A percentile compares a stretch with the other conserved stretches of the same genome.
These are phyloP conservation scores for Tangachromis dhanisi DNA, from an alignment of 2,113 vertebrate species.

Conservation along the genomic window DNA sequence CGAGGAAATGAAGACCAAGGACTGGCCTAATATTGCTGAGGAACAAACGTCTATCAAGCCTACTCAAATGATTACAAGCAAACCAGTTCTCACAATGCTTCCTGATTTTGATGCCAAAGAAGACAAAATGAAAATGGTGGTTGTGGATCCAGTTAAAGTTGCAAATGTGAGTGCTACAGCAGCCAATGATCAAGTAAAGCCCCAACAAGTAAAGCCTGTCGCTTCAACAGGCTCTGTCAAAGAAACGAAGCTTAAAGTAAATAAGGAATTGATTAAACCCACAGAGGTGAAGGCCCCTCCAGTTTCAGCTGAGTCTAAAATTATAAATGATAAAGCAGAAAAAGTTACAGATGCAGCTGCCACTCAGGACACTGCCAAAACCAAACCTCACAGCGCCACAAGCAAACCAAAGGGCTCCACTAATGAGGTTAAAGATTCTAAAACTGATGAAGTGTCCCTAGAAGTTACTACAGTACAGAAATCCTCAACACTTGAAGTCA, in stretches of 20 bases:
- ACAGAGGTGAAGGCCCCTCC: not conserved
- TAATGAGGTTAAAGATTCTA: not conserved
- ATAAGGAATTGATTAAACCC: not conserved
- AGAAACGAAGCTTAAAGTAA: not conserved
- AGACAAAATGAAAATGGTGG: not conserved
- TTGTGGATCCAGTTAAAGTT: not conserved
- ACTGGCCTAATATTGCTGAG: constrained; percentile 3
- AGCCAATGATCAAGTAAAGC: not conserved
- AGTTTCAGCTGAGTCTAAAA: not conserved
- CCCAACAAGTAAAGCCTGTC: not conserved
- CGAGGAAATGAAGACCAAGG: not conserved
- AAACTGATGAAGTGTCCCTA: not conserved
- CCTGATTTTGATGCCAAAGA: not conserved
- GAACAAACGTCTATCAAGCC: not conserved
- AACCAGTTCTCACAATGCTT: not conserved
- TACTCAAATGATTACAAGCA: not conserved
- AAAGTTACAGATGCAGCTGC: not conserved
- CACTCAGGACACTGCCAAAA: not conserved
- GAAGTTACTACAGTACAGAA: not conserved
- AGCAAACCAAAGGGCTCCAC: not conserved
- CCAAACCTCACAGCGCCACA: not conserved
- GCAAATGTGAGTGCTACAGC: not conserved
- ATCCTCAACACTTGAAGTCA: not conserved
- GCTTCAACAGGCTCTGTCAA: not conserved
- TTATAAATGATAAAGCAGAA: not conserved